Conservation (phyloP, 2,888 invertebrate genomes). For the Fragum whitleyi region DNA sequence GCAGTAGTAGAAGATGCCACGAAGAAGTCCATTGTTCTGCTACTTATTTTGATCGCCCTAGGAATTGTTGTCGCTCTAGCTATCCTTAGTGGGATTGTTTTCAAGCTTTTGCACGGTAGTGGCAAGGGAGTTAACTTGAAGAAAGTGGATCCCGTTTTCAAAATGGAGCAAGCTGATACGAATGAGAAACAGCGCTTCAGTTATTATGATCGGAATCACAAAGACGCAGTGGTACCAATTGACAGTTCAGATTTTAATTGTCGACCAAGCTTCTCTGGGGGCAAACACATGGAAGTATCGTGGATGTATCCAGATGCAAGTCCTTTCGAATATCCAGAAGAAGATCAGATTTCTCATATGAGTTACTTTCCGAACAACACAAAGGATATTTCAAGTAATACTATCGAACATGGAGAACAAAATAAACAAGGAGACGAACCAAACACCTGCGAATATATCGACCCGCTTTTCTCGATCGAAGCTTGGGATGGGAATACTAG, state of each 20-base stretch:
- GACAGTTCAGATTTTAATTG: conserved; percentile 5
- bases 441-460: not conserved
- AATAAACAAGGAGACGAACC: too few relatives aligned
- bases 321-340: not conserved
- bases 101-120: not conserved
- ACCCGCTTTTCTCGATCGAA: conserved; percentile 4
- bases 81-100: not conserved
- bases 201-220: not conserved
- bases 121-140: not conserved
- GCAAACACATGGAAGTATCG: not conserved
- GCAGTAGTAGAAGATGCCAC: not conserved
- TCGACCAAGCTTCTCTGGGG: not conserved
- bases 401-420: not conserved
- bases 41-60: not conserved
- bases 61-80: not conserved
- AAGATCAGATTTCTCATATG: not conserved
- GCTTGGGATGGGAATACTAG: not conserved
- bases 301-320: not conserved
- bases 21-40: conserved; percentile 6
- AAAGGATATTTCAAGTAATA: too few relatives aligned
- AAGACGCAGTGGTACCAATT: not conserved
- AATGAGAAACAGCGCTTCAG: not conserved
- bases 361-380: not conserved
- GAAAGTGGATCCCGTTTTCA: not conserved
- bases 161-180: not conserved